Conservation (phyloP, 2,797 vertebrate species). For the Oceanodroma leucorhoa region DNA sequence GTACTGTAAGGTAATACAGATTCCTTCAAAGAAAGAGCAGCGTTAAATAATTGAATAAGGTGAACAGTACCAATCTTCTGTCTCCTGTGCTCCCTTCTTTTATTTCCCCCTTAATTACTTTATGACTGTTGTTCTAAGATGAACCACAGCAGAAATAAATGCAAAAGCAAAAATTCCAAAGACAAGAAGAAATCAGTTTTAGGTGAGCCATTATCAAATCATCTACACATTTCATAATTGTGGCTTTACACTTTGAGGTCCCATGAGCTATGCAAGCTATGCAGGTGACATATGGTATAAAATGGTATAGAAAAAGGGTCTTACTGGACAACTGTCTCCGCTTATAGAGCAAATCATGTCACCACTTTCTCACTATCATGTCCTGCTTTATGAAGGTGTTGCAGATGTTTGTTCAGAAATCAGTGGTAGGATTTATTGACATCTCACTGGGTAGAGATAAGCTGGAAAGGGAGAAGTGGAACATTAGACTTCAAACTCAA, state of each 20-base stretch:
- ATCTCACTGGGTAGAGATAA: neutral
- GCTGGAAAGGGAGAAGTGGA: neutral
- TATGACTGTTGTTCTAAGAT: neutral
- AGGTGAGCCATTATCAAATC: neutral
- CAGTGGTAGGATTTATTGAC: neutral
- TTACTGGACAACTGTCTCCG: neutral
- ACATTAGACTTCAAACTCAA: neutral
- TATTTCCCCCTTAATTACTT: neutral
- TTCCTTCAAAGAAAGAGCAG: neutral
- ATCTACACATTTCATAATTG: neutral
- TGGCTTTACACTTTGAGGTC: neutral
- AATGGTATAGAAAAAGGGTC: neutral
- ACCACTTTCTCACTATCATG: neutral
- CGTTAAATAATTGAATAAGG: neutral
- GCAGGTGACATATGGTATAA: neutral
- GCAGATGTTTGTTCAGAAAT: neutral
- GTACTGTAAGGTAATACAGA: neutral
- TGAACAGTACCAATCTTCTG: neutral
- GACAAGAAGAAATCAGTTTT: neutral
- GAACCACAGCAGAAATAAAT: neutral
- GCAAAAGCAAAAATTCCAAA: neutral
- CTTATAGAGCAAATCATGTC: neutral
- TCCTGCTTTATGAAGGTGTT: neutral
- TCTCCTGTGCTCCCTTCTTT: neutral
- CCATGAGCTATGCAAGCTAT: neutral